Evolutionary conservation across 2,888 invertebrate species (phyloP), one percentile per base, ranked within the genome.

Genomic region (Flexamia atlantica): DNA sequence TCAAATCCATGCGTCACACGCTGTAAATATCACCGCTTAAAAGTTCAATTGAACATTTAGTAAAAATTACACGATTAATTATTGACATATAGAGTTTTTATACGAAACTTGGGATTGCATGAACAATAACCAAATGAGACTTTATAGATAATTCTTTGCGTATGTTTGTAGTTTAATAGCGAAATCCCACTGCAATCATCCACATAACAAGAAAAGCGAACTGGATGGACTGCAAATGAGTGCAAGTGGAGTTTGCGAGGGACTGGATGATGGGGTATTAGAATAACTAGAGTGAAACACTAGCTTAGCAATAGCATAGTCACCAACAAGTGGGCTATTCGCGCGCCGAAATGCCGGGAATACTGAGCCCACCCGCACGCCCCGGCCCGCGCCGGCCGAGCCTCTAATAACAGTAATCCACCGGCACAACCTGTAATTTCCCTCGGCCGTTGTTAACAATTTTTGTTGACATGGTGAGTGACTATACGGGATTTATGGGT

Each of bases 391-490:
- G 40, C 76, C 50, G 40, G 40, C 76, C 50, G 40, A 36, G 0
- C 25, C 76, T 28, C 72, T 84, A 84, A 84, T 84, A 72, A 82
- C 84, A 82, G 74, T 84, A 84, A 84, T 84, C 72, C 64, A 42
- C 81, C 60, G 57, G 53, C 46, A 42, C 70, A 84, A 84, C 84
- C 84, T 84, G 81, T 84, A 84, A 84, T 84, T 84, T 84, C 17
- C 72, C 23, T 70, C 81, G 60, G 80, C 74, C 32, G 84, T 82
- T 84, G 82, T 84, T 84, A 81, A 84, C 84, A 70, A 84, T 84
- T 84, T 84, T 84, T 42, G 84, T 81, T 84, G 82, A 84, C 84
- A 84, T 84, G 74, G 74, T 74, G 76, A 81, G 82, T 81, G 82
- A 84, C 74, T 81, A 42, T 42, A 40, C 36, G 60, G 70, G 84